Evolutionary conservation across 2,888 invertebrate genomes (phyloP), one percentile per base, ranked within the genome.

Genomic region (Zhuqinia jingwanae): DNA sequence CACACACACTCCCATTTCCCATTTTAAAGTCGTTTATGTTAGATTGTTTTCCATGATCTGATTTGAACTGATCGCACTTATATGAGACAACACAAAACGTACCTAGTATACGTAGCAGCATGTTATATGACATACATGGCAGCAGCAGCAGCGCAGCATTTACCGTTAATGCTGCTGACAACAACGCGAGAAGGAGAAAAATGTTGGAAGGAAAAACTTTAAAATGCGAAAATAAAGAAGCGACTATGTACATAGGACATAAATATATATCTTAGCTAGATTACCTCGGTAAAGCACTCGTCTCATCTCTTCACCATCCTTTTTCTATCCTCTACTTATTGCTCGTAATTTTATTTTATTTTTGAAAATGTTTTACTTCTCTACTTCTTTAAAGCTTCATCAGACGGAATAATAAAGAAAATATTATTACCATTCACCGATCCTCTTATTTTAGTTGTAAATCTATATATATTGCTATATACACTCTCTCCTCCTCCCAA

Each of bases 21-120:
- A 65, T 36, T 30, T n/a, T 65, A 65, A 65, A 65, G 20, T 63
- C 11, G 60, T 60, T 27, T 17, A 65, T 13, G 63, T 63, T 63
- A 63, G 30, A 27, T 30, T 63, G n/a, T 63, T 63, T 63, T n/a
- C 27, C 63, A n/a, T 63, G 63, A 63, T 30, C n/a, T n/a, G n/a
- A n/a, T n/a, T n/a, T n/a, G n/a, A n/a, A n/a, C n/a, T n/a, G n/a
- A n/a, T n/a, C n/a, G n/a, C n/a, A n/a, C n/a, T n/a, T 1, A 27
- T 15, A 2, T 30, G 63, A 30, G 15, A 63, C 63, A 63, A 6
- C 63, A 63, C 1, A n/a, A 30, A 3, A 15, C n/a, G 6, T 27
- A n/a, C n/a, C n/a, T n/a, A n/a, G n/a, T n/a, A n/a, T n/a, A n/a
- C n/a, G n/a, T n/a, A n/a, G n/a, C n/a, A n/a, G 3, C 17, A 58